Evolutionary conservation across 2,113 vertebrate genomes (phyloP).

Genomic region (Lontra canadensis): DNA sequence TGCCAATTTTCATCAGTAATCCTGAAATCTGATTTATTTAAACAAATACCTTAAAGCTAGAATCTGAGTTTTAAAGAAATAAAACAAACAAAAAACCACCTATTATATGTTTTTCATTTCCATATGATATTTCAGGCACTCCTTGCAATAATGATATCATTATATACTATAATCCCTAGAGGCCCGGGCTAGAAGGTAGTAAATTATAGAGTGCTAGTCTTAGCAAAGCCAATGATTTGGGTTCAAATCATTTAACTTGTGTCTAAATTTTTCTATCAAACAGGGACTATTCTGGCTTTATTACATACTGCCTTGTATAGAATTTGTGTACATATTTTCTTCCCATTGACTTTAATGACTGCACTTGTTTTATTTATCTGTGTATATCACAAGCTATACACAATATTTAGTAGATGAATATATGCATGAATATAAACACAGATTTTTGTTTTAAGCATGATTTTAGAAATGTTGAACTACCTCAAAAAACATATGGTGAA

Average conservation of each 20-base stretch:
- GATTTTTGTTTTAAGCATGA: not conserved
- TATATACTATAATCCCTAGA: not conserved
- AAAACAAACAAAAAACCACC: not conserved
- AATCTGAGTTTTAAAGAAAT: conserved; percentile 30
- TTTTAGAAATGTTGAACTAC: not conserved
- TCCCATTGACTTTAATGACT: not conserved
- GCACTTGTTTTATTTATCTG: not conserved
- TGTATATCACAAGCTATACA: not conserved
- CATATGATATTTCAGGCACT: not conserved
- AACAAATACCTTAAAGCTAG: not conserved
- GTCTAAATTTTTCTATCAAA: conserved; percentile 28
- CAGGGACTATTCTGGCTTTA: not conserved
- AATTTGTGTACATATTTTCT: not conserved
- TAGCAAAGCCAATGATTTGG: not conserved
- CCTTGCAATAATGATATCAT: not conserved
- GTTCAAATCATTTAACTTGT: conserved; percentile 19
- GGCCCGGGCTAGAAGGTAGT: not conserved
- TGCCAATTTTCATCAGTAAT: not conserved
- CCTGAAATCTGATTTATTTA: conserved; percentile 42
- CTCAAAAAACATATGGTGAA: conserved; percentile 5
- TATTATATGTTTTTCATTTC: not conserved
- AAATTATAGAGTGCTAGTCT: conserved; percentile 17
- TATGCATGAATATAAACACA: not conserved
- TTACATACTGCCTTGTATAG: not conserved
- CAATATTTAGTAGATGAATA: conserved; percentile 12